phyloP scores from a whole-genome alignment of 2,797 vertebrate species.

The Characodon lateralis region DNA sequence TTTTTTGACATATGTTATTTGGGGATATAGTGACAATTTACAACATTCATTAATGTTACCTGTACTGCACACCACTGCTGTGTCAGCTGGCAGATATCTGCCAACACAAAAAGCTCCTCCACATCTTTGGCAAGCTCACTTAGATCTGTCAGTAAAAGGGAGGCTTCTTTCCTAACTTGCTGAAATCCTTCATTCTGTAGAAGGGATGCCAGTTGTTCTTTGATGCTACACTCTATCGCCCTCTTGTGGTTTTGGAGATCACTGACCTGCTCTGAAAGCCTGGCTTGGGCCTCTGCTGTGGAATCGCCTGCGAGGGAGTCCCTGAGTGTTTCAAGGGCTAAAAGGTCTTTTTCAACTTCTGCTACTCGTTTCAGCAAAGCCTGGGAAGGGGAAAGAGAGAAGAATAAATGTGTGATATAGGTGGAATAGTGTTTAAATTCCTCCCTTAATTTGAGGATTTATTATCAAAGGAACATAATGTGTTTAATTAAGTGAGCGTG shows the following conservation, averaged over 20 bases:
- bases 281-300: constrained; percentile 26
- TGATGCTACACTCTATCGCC: constrained; percentile 46
- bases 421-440: neutral
- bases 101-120: constrained; percentile 3
- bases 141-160: constrained; percentile 25
- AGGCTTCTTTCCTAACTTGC: constrained; percentile 26
- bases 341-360: constrained; percentile 42
- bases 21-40: neutral
- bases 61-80: constrained; percentile 50
- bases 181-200: constrained; percentile 9
- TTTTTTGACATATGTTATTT: constrained; percentile 1
- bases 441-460: no score
- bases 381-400: constrained; percentile 23
- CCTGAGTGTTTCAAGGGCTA: constrained; percentile 33
- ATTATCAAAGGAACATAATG: neutral
- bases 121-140: constrained; percentile 22
- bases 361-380: constrained; percentile 34
- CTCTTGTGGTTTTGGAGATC: constrained; percentile 54
- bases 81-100: constrained; percentile 41
- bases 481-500: neutral
- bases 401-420: neutral
- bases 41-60: constrained; percentile 32
- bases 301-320: constrained; percentile 26
- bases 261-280: constrained; percentile 33
- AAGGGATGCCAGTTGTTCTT: constrained; percentile 8